Base-by-base conservation (phyloP, 2,888 invertebrate genomes). In the Electrophaes corylata region DNA sequence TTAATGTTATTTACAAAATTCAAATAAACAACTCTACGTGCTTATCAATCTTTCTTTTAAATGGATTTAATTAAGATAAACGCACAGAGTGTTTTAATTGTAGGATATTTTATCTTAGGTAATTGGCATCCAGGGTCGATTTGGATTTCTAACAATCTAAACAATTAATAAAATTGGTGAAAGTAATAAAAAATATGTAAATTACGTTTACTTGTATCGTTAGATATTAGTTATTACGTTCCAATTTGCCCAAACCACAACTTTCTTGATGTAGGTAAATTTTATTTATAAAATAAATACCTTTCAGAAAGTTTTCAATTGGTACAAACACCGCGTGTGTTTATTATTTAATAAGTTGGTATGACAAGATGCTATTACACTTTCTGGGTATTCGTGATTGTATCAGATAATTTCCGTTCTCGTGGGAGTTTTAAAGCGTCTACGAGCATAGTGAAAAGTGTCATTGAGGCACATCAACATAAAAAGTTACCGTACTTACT, bases 351-450 rank as follows among this genome's bases (percentile, higher is more conserved):
- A 37, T 45, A 51, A 44, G 39, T 57, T 35, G n/a, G 57, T 41
- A 41, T 57, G 45, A 57, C 31, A 40, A 54, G 20, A 44, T 37
- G n/a, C 31, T 31, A 58, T 40, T 44, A 48, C 31, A 39, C 20
- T 40, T 52, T 53, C 50, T 43, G 44, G n/a, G 56, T 51, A 60
- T 54, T 57, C 59, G 51, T 55, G 57, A 63, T 63, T 43, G 59
- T 51, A 60, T 57, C 57, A 23, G 6, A 12, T 33, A 57, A 54
- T 63, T 63, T 63, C 60, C 63, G 44, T 60, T 63, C 60, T 54
- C 60, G 55, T 63, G 63, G 49, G 60, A 55, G 31, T 57, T 47
- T 37, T 29, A 12, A 51, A 43, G 29, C n/a, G n/a, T 23, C 6
- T 33, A 51, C 46, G 47, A 33, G 43, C 40, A 37, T 41, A 8